Evolutionary conservation across 2,113 vertebrate genomes (phyloP), one percentile per base, ranked within the genome.

Genomic region (Sciurus niger): DNA sequence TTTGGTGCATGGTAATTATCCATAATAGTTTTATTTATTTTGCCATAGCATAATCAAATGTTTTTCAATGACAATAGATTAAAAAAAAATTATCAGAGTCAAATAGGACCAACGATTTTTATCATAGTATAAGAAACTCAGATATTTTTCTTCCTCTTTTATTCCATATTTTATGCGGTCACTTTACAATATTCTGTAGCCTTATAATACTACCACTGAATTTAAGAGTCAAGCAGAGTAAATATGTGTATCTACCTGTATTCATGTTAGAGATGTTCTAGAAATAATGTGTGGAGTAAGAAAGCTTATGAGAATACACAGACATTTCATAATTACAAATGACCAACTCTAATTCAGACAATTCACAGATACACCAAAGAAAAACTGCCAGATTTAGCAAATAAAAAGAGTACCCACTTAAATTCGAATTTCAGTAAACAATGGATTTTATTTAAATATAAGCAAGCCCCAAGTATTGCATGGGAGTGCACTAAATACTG

Each of bases 171-270:
- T 90, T 73, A 93, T 73, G 93, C 78, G 74, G 34, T 87, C 53
- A 95, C 32, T 78, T 34, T 76, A 48, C 7, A 94, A 80, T 73
- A 82, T 74, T 94, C 24, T 77, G 11, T 58, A 96, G 14, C 88
- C 10, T 94, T n/a, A 30, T 48, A 46, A 32, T 34, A 78, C 8
- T 85, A 92, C 22, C 46, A 73, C 7, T 34, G n/a, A 95, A 93
- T 86, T 77, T 83, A 96, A 34, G 22, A 93, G 43, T 85, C 80
- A 91, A 80, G 58, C 53, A 72, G 37, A 90, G 34, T 88, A 93
- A 96, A 82, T 4, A 60, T 65, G 72, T 93, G 20, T 13, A 67
- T 63, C 40, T 84, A 55, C 77, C 37, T 37, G 37, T 37, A 88
- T 72, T 89, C 63, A 68, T 55, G 17, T 72, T 80, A 93, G 58